Conservation (phyloP, 2,113 vertebrate genomes). For the Colossoma macropomum region DNA sequence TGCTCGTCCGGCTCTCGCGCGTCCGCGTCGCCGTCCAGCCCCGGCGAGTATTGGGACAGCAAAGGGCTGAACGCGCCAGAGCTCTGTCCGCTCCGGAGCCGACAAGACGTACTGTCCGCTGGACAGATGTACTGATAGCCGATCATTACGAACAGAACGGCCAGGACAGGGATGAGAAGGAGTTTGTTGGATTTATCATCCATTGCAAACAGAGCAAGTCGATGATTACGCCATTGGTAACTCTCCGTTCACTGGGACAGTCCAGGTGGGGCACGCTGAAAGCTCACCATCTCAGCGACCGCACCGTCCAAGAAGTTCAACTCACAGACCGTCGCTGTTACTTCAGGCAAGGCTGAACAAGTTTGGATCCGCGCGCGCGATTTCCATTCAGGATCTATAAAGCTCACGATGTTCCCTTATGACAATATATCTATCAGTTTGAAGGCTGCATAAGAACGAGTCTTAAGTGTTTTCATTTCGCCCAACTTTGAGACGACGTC, state of each 20-base stretch:
- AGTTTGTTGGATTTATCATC: conserved; percentile 90
- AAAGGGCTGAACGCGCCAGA: conserved; percentile 53
- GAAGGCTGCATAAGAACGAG: too few relatives aligned
- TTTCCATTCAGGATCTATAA: too few relatives aligned
- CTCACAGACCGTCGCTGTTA: too few relatives aligned
- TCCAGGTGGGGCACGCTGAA: too few relatives aligned
- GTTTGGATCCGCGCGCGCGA: too few relatives aligned
- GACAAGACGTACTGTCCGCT: conserved; percentile 73
- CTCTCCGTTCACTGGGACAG: too few relatives aligned
- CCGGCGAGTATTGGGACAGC: conserved; percentile 54
- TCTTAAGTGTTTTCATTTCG: neutral
- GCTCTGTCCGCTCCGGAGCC: conserved; percentile 68
- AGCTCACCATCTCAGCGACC: too few relatives aligned
- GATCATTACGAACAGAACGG: conserved; percentile 86
- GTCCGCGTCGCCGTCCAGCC: conserved; percentile 29
- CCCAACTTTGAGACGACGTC: neutral
- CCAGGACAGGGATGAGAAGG: conserved; percentile 86
- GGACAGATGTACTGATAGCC: conserved; percentile 91
- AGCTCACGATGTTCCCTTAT: too few relatives aligned
- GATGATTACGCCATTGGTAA: conserved; percentile 61
- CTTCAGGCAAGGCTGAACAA: too few relatives aligned
- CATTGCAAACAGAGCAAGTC: conserved; percentile 74
- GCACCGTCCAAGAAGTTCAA: too few relatives aligned
- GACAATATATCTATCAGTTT: too few relatives aligned
- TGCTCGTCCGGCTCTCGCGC: conserved; percentile 71